Conservation (phyloP, 35 echinoderm and acorn worm species). For the Lytechinus pictus region DNA sequence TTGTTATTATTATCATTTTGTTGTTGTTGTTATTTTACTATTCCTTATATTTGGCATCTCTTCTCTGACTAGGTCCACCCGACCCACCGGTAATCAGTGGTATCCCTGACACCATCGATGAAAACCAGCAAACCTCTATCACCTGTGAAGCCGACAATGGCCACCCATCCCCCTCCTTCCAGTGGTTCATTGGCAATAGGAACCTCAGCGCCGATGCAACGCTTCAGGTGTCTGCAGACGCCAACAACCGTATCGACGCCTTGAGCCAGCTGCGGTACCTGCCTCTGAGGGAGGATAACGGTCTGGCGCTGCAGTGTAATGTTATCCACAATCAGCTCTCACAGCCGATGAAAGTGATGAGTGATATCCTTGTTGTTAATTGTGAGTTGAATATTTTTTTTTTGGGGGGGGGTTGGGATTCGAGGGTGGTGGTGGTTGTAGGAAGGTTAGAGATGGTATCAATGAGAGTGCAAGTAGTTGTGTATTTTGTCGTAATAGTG, state of each 20-base stretch:
- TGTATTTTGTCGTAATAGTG: too few relatives aligned
- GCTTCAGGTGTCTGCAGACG: slow-evolving; percentile 25
- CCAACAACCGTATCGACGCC: slow-evolving; percentile 19
- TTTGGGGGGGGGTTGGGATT: too few relatives aligned
- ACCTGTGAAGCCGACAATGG: slow-evolving; percentile 26
- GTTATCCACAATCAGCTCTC: neutral
- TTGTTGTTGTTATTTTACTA: neutral
- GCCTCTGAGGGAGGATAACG: slow-evolving; percentile 21
- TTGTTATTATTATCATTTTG: neutral
- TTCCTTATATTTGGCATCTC: neutral
- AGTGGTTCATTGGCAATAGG: neutral
- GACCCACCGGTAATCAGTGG: neutral
- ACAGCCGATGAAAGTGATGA: slow-evolving; percentile 12
- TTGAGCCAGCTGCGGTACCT: slow-evolving; percentile 19
- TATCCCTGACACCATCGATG: neutral
- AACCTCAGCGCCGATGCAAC: neutral
- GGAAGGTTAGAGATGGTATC: too few relatives aligned
- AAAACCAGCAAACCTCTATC: neutral
- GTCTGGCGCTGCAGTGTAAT: neutral
- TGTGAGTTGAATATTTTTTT: neutral
- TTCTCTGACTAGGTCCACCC: slow-evolving; percentile 22
- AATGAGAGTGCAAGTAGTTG: too few relatives aligned
- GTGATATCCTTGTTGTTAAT: neutral
- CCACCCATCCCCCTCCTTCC: slow-evolving; percentile 23
- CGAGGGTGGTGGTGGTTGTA: too few relatives aligned